Evolutionary conservation across 2,113 vertebrate genomes (phyloP).

Genomic region (Rhinogobius similis): DNA sequence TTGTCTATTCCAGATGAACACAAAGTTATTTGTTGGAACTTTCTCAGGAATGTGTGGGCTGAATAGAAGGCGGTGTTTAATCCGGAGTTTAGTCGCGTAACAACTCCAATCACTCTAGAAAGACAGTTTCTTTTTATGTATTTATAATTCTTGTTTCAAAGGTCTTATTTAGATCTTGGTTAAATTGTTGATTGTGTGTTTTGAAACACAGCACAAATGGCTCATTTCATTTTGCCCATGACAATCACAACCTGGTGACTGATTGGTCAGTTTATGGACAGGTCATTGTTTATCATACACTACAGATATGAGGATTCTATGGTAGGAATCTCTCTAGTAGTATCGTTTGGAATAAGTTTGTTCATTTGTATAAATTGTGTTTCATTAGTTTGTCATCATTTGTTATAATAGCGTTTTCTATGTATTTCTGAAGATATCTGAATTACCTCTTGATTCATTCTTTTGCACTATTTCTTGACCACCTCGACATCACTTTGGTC

Average conservation of each 20-base stretch:
- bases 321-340: not conserved
- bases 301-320: constrained; percentile 1
- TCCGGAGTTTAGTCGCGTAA: constrained; percentile 15
- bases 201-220: not conserved
- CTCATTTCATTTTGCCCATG: constrained; percentile 29
- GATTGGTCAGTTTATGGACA: not conserved
- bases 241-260: constrained; percentile 1
- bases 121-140: constrained; percentile 20
- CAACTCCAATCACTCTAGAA: constrained; percentile 25
- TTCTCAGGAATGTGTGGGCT: constrained; percentile 49
- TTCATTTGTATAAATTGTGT: not conserved
- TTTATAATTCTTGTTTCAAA: constrained; percentile 3
- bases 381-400: constrained; percentile 3
- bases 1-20: not conserved
- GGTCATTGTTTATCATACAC: not conserved
- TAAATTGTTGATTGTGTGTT: constrained; percentile 1
- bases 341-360: constrained; percentile 19
- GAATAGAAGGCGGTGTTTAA: constrained; percentile 13
- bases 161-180: not conserved
- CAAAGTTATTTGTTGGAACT: constrained; percentile 29
- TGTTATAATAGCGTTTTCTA: constrained; percentile 2
- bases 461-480: constrained; percentile 64
- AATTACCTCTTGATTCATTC: constrained; percentile 55
- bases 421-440: constrained; percentile 6
- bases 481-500: constrained; percentile 22